Base-by-base conservation (phyloP, 2,797 vertebrate species). In the Siniperca obscura region DNA sequence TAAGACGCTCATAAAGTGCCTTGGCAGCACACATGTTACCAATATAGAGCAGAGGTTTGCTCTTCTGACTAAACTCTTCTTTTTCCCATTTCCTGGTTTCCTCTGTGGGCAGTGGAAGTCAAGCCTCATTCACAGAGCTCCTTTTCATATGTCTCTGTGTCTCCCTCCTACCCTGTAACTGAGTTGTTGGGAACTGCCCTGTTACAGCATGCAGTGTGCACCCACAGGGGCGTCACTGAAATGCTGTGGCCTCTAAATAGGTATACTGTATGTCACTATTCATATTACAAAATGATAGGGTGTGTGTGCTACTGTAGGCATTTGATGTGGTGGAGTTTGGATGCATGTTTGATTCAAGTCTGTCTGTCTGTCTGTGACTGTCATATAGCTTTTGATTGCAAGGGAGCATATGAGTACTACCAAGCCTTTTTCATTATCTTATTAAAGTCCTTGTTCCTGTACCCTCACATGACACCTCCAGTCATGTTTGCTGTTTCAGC, bases 271-370 rank as follows among this genome's bases (percentile, higher is more conserved):
- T 85, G 86, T 86, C 81, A 74, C 79, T 82, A 67, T 87, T 89
- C 81, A 84, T 85, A 74, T 85, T 85, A 61, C 69, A 74, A 90
- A 91, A 94, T 93, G 70, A 91, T 70, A 91, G 86, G 82, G 81
- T 83, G 84, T 84, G 85, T 77, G 56, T 65, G 75, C 77, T 62
- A 44, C 70, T 59, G 81, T 17, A 62, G 7, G 12, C 74, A 81
- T 91, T 81, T 88, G 85, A 91, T 90, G 90, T 85, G 88, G 87
- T 79, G 44, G 60, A 55, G 68, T 83, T 78, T 85, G 70, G 82
- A 86, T 70, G 40, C 22, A 56, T 25, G 70, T 70, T 70, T 70
- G 75, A 89, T 81, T 53, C 56, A 65, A 60, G 60, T 70, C 40
- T 80, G 71, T 70, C 57, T 50, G 16, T 46, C 16, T 36, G 79